Evolutionary conservation across 2,113 vertebrate species (phyloP), one percentile per base, ranked within the genome.

Genomic region (Oxygymnocypris stewartii): DNA sequence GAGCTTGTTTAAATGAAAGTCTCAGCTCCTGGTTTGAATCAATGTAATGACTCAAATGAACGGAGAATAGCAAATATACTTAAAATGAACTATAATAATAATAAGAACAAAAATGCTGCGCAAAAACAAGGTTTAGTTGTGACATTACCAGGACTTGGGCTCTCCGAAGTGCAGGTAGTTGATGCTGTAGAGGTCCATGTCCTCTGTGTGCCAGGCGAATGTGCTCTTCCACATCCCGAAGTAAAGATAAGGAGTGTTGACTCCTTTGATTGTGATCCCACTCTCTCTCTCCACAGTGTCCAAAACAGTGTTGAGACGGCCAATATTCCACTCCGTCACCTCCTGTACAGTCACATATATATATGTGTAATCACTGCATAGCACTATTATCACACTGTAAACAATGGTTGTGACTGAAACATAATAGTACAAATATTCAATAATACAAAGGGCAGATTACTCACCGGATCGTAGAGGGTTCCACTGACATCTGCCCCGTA

Each of bases 151-250:
- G 73, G 98, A 97, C 88, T 98, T 98, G 1, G 98, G 97, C 51
- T 99, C 97, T 77, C 98, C 98, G 61, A 99, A 98, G 93, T 99
- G 98, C 90, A 99, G 93, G 87, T 99, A 99, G 91, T 97, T 98
- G 91, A 99, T 97, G 93, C 96, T 98, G 90, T 99, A 99, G 0
- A 99, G 94, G 90, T 99, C 98, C 98, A 99, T 99, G 93, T 99
- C 98, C 83, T 99, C 98, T 0, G 98, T 99, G 86, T 99, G 97
- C 98, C 98, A 99, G 0, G 98, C 97, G 71, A 99, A 99, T 0
- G 98, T 97, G 0, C 97, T 99, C 92, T 99, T 99, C 98, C 98
- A 99, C 98, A 99, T 99, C 65, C 98, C 98, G 3, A 99, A 99
- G 83, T 98, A 98, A 0, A 99, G 94, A 90, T 97, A 98, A 0